Base-by-base conservation (phyloP, 1,140 invertebrate genomes). In the Pogonomyrmex barbatus region DNA sequence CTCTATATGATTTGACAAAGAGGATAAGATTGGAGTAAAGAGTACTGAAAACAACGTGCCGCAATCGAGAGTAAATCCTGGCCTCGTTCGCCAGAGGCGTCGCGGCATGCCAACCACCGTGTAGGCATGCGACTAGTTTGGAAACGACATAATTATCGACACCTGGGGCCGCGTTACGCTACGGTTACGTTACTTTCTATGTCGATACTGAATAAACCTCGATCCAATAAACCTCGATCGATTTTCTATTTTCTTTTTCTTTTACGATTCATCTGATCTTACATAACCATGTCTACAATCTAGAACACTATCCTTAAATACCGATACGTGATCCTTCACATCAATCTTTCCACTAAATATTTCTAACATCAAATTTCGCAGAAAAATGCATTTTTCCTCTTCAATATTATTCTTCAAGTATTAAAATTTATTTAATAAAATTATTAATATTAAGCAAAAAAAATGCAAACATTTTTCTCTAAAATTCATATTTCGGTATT, bases 81-180 rank as follows among this genome's bases (percentile, higher is more conserved):
- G 54, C 76, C 84, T 81, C 52, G n/a, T 68, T 79, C 52, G 50
- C 42, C 52, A 58, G 76, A 81, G 83, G 75, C 63, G 76, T 85
- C 83, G 60, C n/a, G 47, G 50, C 54, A 87, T 89, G 83, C 88
- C 45, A 33, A 5, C 24, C 78, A 88, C 45, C 12, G 12, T 71
- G 88, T 90, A 84, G 85, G 78, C 88, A 87, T 54, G 68, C 85
- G 77, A 89, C 84, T 24, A 86, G 85, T 89, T 90, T 89, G 89
- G 85, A 90, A 90, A 90, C 78, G 89, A 87, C 85, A 78, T 76
- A 84, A 89, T 90, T 90, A 89, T 89, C 67, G 67, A 77, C 83
- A 75, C 75, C 71, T 71, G 86, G 71, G 33, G 33, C 62, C 45
- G 54, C 36, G 58, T 86, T 68, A 47, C 42, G 14, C 62, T 68